Base-by-base conservation (phyloP, 2,797 vertebrate species). In the Cryptoblepharus egeriae region DNA sequence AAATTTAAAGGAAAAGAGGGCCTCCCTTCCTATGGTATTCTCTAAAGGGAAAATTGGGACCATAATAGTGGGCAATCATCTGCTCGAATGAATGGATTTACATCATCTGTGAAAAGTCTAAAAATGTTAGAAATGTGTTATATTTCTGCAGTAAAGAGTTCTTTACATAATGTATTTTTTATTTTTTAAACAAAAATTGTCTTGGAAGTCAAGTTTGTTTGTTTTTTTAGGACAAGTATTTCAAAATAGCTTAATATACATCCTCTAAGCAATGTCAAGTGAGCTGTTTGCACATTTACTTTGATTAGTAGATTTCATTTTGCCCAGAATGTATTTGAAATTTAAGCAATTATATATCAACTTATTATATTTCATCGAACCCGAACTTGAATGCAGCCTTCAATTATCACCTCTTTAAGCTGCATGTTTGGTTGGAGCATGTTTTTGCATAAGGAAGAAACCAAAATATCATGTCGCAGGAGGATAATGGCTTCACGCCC, bases 221-320 rank as follows among this genome's bases (percentile, higher is more conserved):
- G 52, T 58, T 68, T 28, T 74, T 10, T 91, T 24, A 57, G 71
- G 24, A 69, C 9, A 52, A 79, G 83, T 63, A 1, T 52, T 88
- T 39, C 60, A 87, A 92, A 82, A 1, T 26, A 75, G 12, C 11
- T 45, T 39, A 9, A 57, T 35, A 26, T 24, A 26, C 37, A n/a
- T 74, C 57, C 77, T 67, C 82, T 85, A 87, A 85, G 49, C 72
- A 88, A 79, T 76, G 70, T 68, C 64, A 45, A 70, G 1, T 68
- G 64, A 72, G 69, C 52, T 64, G 71, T 67, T 74, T 81, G 64
- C 60, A 28, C 26, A 79, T 89, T 69, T 83, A 67, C 75, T 82
- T 91, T 81, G 58, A 85, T 91, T 88, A 68, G 57, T 9, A 89
- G 84, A 80, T 87, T 88, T 24, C 77, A 35, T 82, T 85, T 73